These are phyloP conservation scores for Nematostella vectensis DNA, from an alignment of 92 coral and sea anemone species.

Conservation along the genomic window DNA sequence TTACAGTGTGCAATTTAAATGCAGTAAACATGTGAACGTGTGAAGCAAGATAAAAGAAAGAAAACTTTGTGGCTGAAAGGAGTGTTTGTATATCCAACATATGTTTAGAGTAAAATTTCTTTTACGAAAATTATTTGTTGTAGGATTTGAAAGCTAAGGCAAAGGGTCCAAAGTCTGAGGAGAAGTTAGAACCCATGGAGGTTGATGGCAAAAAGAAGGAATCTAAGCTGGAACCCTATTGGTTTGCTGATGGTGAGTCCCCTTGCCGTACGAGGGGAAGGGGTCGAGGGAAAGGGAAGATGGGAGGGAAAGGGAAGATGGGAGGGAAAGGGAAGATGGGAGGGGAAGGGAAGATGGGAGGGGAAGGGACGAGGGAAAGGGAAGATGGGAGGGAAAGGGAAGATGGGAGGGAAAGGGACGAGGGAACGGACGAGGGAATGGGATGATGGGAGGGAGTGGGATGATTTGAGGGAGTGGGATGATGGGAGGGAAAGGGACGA, in stretches of 20 bases:
- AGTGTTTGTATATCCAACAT: no score
- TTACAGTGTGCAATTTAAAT: no score
- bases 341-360: no score
- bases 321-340: background rate
- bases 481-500: background rate
- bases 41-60: no score
- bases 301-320: background rate
- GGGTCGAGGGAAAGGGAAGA: background rate
- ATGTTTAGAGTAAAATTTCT: no score
- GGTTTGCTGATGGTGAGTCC: slow-evolving; percentile 80
- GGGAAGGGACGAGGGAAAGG: no score
- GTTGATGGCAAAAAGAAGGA: slow-evolving; percentile 63
- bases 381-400: no score
- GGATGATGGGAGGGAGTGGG: no score
- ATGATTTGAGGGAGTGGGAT: background rate
- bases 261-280: background rate
- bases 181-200: slow-evolving; percentile 62
- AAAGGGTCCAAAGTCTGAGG: slow-evolving; percentile 38
- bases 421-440: slow-evolving; percentile 2
- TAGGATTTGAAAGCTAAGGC: slow-evolving; percentile 64
- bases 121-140: no score
- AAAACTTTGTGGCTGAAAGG: no score
- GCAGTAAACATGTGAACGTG: no score
- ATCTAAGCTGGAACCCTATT: slow-evolving; percentile 67
- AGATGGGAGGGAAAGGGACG: no score